Conservation (phyloP, 1,140 invertebrate species). For the Ruditapes philippinarum region DNA sequence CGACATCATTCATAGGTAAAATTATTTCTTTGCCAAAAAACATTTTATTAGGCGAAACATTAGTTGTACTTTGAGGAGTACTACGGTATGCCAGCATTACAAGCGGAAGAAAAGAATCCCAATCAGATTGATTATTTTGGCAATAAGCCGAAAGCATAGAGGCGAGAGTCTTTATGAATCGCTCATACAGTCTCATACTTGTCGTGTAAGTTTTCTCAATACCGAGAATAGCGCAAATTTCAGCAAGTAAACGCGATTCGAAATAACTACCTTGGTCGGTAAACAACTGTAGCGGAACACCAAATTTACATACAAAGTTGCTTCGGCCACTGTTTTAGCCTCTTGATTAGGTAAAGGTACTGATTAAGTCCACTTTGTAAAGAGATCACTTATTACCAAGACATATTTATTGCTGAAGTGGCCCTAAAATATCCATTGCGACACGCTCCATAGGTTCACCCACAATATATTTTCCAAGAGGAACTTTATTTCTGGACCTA, state of each 20-base stretch:
- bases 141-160: not conserved
- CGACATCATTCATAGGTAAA: not conserved
- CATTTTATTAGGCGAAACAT: not conserved
- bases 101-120: not conserved
- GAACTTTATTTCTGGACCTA: not conserved
- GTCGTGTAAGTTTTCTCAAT: slow-evolving; percentile 48
- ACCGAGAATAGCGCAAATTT: slow-evolving; percentile 17
- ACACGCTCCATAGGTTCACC: not conserved
- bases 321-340: not conserved
- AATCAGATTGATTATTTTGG: not conserved
- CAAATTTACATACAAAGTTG: slow-evolving; percentile 3
- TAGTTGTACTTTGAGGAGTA: not conserved
- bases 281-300: not conserved
- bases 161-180: not conserved
- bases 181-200: not conserved
- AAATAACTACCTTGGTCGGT: slow-evolving; percentile 5
- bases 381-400: not conserved
- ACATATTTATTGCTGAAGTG: slow-evolving; percentile 17
- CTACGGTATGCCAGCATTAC: not conserved
- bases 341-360: slow-evolving; percentile 1
- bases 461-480: not conserved
- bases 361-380: slow-evolving; percentile 11
- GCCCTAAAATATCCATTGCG: not conserved
- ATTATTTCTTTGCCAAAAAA: not conserved
- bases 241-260: not conserved